phyloP scores from a whole-genome alignment of 2,888 invertebrate species.

The Encarsia formosa region DNA sequence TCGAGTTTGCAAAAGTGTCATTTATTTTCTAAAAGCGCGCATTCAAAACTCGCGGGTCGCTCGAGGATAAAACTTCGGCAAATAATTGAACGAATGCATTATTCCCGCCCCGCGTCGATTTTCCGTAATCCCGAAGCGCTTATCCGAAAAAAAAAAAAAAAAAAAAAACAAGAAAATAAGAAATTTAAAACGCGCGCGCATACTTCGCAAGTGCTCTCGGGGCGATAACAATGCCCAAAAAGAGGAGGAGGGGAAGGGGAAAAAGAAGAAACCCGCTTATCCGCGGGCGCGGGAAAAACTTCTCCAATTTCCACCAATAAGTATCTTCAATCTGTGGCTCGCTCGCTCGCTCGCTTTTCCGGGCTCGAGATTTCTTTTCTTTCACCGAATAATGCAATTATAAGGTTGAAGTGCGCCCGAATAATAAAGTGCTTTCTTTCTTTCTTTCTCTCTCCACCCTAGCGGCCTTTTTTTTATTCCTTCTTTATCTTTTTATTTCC shows the following conservation, averaged over 20 bases:
- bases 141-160: too few species aligned
- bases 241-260: slow-evolving; percentile 1
- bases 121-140: too few species aligned
- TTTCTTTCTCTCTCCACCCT: neutral
- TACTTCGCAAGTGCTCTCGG: slow-evolving; percentile 15
- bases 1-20: too few species aligned
- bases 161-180: too few species aligned
- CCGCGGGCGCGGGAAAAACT: slow-evolving; percentile 1
- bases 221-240: slow-evolving; percentile 16
- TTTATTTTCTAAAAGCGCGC: too few species aligned
- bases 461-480: neutral
- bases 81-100: too few species aligned
- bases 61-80: too few species aligned
- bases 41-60: too few species aligned
- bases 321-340: slow-evolving; percentile 13
- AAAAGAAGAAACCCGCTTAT: neutral
- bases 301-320: slow-evolving; percentile 20
- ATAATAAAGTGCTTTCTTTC: slow-evolving; percentile 8
- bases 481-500: slow-evolving; percentile 14
- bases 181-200: too few species aligned
- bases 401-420: neutral
- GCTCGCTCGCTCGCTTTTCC: neutral
- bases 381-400: slow-evolving; percentile 5
- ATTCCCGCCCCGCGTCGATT: too few species aligned
- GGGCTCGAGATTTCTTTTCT: neutral